These are phyloP conservation scores for Hippopotamyrus pictus DNA, from an alignment of 2,797 vertebrate genomes.

Conservation along the genomic window DNA sequence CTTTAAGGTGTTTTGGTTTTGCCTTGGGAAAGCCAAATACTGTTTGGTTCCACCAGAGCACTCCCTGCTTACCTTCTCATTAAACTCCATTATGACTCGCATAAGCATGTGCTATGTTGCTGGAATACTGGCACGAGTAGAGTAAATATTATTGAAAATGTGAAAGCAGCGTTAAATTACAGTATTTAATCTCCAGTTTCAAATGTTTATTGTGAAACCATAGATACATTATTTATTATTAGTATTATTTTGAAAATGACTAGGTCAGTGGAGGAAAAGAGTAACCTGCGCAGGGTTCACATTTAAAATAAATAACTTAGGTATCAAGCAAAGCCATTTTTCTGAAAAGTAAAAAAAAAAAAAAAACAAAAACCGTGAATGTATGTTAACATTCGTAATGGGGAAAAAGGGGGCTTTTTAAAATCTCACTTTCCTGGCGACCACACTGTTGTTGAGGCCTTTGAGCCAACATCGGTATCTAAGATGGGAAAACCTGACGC, in stretches of 20 bases:
- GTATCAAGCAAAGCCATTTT: background rate
- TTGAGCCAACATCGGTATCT: background rate
- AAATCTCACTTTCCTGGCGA: background rate
- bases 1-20: slow-evolving; percentile 20
- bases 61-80: slow-evolving; percentile 15
- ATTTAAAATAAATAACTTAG: background rate
- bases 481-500: background rate
- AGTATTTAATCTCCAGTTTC: background rate
- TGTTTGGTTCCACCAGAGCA: background rate
- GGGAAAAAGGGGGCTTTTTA: background rate
- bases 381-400: background rate
- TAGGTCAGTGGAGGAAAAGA: background rate
- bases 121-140: background rate
- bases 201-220: slow-evolving; percentile 23
- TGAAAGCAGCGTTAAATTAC: background rate
- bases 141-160: slow-evolving; percentile 13
- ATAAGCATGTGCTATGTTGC: background rate
- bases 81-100: slow-evolving; percentile 11
- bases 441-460: background rate
- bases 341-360: background rate
- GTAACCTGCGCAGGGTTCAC: background rate
- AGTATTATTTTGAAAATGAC: background rate
- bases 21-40: slow-evolving; percentile 21
- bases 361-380: background rate
- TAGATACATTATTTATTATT: slow-evolving; percentile 4